Evolutionary conservation across 2,797 vertebrate genomes (phyloP), one percentile per base, ranked within the genome.

Genomic region (Poeciliopsis paucimaculata): DNA sequence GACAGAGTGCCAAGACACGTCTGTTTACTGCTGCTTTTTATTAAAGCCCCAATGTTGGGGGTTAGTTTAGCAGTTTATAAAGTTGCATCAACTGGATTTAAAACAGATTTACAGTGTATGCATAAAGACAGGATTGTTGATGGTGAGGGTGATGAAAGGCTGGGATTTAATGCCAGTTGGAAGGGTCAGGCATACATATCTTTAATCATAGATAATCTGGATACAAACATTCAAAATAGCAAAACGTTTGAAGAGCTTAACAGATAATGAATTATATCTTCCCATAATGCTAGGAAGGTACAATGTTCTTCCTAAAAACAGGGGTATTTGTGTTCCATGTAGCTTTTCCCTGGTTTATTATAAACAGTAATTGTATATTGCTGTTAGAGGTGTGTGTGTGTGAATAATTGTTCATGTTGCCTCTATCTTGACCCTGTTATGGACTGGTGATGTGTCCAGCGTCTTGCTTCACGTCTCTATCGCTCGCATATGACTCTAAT

Each of bases 191-290:
- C 12, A 26, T 26, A 15, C 23, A 16, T 43, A 16, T 16, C 68
- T 1, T 45, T 28, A 45, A 71, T 71, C 41, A 18, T n/a, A 36
- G 47, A 73, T 53, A 39, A 53, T 53, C 47, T 39, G 31, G 72
- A 26, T 73, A 10, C 31, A 51, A 73, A 49, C n/a, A 71, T 45
- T 12, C 10, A 71, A n/a, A 71, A 28, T 28, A 8, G 36, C 64
- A 43, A 68, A 68, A 68, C 13, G 5, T 68, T n/a, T 68, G 8
- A 66, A 68, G 39, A 41, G 66, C 66, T 68, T 68, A 68, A 68
- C 20, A 26, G 66, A 71, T 71, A 15, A 28, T 45, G 26, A 45
- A n/a, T 71, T 45, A 45, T 18, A 3, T 45, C 12, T 71, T 26
- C 5, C 12, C 68, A 71, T 23, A 70, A 45, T 45, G 26, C 13